Evolutionary conservation across 2,113 vertebrate species (phyloP).

Genomic region (Tragulus kanchil): DNA sequence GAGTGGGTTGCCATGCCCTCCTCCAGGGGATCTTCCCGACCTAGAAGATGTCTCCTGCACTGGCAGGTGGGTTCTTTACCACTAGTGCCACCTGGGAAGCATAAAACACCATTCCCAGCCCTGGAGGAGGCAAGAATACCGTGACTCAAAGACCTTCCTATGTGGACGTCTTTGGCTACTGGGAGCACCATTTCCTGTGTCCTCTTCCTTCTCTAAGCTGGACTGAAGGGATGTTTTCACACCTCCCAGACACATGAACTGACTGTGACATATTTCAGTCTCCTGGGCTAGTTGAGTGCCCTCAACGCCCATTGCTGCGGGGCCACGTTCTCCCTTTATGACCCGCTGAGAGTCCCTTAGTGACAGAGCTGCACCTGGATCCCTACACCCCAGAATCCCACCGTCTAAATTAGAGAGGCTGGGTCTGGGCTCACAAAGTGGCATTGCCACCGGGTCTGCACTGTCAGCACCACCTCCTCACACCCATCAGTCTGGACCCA

Average conservation of each 20-base stretch:
- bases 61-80: background rate
- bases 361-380: background rate
- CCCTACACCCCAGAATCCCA: background rate
- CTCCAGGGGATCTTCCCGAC: background rate
- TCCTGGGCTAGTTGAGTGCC: background rate
- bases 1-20: background rate
- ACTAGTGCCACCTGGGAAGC: background rate
- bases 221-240: background rate
- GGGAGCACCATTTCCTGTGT: background rate
- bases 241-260: background rate
- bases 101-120: background rate
- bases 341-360: background rate
- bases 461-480: too few species aligned
- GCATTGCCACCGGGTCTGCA: accelerated
- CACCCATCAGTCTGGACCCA: too few species aligned
- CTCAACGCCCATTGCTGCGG: background rate
- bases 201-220: background rate
- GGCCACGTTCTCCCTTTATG: background rate
- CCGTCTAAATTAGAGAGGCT: background rate
- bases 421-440: too few species aligned
- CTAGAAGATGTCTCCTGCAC: background rate
- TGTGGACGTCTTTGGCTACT: too few species aligned
- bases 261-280: background rate
- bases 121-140: background rate
- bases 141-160: background rate